A percentile compares a stretch with the other conserved stretches of the same genome.
Conservation (phyloP, 2,888 invertebrate genomes). For the Melanchra persicariae region DNA sequence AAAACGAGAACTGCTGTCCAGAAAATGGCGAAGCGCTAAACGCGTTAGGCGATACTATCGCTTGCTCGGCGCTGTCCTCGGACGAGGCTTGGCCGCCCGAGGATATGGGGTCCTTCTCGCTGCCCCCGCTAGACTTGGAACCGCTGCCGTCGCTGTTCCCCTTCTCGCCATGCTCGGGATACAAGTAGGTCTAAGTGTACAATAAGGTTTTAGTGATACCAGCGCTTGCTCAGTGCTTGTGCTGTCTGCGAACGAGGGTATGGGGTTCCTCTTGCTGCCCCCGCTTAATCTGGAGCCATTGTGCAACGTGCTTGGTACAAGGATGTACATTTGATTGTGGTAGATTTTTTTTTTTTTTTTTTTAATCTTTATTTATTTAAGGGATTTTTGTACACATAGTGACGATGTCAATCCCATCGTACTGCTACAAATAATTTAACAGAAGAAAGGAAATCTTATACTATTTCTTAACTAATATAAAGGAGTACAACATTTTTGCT, state of each 20-base stretch:
- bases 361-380: too few relatives aligned
- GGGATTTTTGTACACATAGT: too few relatives aligned
- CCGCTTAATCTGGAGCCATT: background rate
- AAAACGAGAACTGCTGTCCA: slow-evolving; percentile 86
- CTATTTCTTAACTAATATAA: too few relatives aligned
- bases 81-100: slow-evolving; percentile 91
- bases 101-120: slow-evolving; percentile 96
- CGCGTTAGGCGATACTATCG: slow-evolving; percentile 80
- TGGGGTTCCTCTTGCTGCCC: background rate
- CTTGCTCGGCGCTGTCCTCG: slow-evolving; percentile 83
- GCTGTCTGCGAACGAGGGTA: background rate
- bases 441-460: too few relatives aligned
- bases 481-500: too few relatives aligned
- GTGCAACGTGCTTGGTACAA: too few relatives aligned
- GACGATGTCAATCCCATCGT: too few relatives aligned
- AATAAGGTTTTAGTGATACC: too few relatives aligned
- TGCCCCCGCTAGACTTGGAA: slow-evolving; percentile 96
- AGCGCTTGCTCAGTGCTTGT: too few relatives aligned
- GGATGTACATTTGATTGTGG: too few relatives aligned
- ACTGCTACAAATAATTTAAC: too few relatives aligned
- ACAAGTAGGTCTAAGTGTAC: slow-evolving; percentile 90
- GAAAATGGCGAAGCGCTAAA: slow-evolving; percentile 86
- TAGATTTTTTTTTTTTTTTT: too few relatives aligned
- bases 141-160: slow-evolving; percentile 96
- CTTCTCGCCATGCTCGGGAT: slow-evolving; percentile 95